These are phyloP conservation scores for Eustalomyia histrio DNA, from an alignment of 2,888 invertebrate genomes.

Conservation along the genomic window DNA sequence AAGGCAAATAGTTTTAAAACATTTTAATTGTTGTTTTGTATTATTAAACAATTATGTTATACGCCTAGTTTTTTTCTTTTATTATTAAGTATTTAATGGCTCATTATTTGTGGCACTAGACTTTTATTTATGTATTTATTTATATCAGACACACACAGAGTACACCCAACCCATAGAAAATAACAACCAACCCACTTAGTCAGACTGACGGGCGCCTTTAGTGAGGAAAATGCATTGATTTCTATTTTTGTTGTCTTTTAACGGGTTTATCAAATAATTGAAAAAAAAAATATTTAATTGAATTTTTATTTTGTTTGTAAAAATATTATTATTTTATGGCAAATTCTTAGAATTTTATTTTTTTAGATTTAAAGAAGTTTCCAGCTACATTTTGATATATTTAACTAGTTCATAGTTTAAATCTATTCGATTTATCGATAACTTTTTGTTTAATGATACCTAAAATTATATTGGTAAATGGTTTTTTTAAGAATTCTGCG, in stretches of 20 bases:
- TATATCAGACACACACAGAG: not conserved
- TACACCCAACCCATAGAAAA: slow-evolving; percentile 16
- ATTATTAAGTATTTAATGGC: not conserved
- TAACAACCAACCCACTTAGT: slow-evolving; percentile 33
- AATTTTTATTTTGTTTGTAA: too few relatives aligned
- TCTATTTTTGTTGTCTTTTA: slow-evolving; percentile 29
- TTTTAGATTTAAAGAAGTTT: too few relatives aligned
- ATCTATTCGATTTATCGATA: too few relatives aligned
- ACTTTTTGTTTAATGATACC: too few relatives aligned
- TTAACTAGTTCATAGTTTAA: too few relatives aligned
- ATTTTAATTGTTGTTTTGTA: slow-evolving; percentile 19
- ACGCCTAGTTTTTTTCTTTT: not conserved
- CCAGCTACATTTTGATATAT: too few relatives aligned
- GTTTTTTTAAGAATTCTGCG: too few relatives aligned
- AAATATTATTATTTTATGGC: too few relatives aligned
- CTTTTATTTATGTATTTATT: not conserved
- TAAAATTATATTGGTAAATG: too few relatives aligned
- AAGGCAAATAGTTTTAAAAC: too few relatives aligned
- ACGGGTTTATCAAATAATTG: not conserved
- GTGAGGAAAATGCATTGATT: slow-evolving; percentile 42
- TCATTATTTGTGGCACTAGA: slow-evolving; percentile 10
- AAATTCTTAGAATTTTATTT: too few relatives aligned
- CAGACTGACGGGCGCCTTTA: slow-evolving; percentile 57
- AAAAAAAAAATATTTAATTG: too few relatives aligned
- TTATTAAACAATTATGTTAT: slow-evolving; percentile 31